phyloP scores from a whole-genome alignment of 2,888 invertebrate genomes.

The Teleogryllus oceanicus region DNA sequence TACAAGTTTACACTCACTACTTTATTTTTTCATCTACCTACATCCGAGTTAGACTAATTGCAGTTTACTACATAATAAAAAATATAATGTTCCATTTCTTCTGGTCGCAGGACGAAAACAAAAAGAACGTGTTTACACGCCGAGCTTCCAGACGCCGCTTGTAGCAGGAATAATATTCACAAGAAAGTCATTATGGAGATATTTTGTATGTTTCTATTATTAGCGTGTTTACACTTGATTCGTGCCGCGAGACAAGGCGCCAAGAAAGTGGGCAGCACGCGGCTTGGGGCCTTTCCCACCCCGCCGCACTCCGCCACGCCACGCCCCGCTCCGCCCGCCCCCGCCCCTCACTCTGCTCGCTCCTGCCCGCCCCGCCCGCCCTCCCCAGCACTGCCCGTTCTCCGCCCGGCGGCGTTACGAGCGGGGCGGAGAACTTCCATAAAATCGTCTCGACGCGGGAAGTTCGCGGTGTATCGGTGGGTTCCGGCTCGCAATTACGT shows the following conservation, averaged over 20 bases:
- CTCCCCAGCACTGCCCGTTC: background rate
- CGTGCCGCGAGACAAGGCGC: background rate
- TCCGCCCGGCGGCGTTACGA: background rate
- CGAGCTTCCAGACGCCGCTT: background rate
- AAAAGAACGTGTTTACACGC: background rate
- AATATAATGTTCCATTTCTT: background rate
- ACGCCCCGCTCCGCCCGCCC: background rate
- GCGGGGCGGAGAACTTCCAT: background rate
- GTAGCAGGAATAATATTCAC: background rate
- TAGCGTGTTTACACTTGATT: background rate
- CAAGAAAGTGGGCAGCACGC: too few relatives aligned
- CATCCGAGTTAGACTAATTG: too few relatives aligned
- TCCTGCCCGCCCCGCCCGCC: background rate
- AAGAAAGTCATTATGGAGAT: background rate
- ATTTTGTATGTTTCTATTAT: background rate
- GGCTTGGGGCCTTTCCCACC: too few relatives aligned
- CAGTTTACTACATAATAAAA: background rate
- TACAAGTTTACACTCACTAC: too few relatives aligned
- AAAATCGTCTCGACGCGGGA: background rate
- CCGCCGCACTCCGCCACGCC: background rate
- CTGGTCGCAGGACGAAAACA: background rate
- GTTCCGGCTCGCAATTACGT: background rate
- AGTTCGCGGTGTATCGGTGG: background rate
- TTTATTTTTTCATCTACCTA: too few relatives aligned
- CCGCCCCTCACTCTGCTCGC: background rate